Evolutionary conservation across 92 coral and sea anemone species (phyloP), one percentile per base, ranked within the genome.

Genomic region (Porites cylindrica): DNA sequence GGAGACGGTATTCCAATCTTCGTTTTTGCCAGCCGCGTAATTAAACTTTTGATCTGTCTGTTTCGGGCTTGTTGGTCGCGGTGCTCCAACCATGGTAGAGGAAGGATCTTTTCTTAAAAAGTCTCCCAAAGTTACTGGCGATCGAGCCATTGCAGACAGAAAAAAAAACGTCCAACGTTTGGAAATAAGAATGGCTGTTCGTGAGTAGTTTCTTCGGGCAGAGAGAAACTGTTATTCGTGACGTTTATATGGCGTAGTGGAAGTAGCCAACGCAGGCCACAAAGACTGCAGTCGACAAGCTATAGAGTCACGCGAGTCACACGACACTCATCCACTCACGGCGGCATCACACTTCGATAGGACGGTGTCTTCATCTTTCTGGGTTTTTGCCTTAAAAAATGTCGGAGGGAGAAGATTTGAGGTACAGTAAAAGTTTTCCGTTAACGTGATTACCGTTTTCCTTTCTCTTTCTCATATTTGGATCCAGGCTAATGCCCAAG

Each of bases 1-100:
- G 16, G 93, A 89, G 8, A 95, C 95, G 2, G 83, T 88, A 66
- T 92, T 91, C 99, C 99, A 95, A 24, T 97, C 98, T 64, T 91
- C 97, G 26, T 88, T 93, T 24, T 76, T 87, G 12, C 1, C 91
- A 86, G 89, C 88, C 21, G 86, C 79, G 66, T 90, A 92, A 32
- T 29, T 29, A 70, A 95, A 93, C 85, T 88, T 93, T 61, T 92
- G 90, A 43, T 95, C 97, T 10, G 78, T 85, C 23, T 73, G 80
- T 83, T 84, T 94, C 17, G 97, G 95, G 78, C 98, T 92, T 80
- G 91, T 82, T 72, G 96, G 94, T 72, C 98, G 91, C 76, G 90
- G 96, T 47, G 90, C 77, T 53, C 96, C 94, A 43, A 90, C 84
- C 38, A 90, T 84, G 8, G 93, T 77, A 38, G 85, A 81, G 12